Evolutionary conservation across 2,888 invertebrate genomes (phyloP).

Genomic region (Galerucella pusilla): DNA sequence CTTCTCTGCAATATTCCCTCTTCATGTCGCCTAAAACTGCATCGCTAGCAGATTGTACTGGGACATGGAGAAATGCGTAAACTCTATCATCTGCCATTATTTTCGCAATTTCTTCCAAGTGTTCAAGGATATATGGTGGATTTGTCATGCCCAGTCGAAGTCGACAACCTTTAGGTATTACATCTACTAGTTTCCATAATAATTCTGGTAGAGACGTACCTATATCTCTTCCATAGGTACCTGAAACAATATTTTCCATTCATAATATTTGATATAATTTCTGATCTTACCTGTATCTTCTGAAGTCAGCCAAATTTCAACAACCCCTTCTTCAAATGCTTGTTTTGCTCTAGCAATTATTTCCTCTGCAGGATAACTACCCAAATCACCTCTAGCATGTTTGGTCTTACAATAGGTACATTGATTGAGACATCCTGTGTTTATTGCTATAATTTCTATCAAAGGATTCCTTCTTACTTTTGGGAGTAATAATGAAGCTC

Average conservation of each 20-base stretch:
- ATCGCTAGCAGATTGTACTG: constrained; percentile 98
- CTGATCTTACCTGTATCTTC: constrained; percentile 87
- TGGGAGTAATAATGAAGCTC: constrained; percentile 60
- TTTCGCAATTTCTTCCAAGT: constrained; percentile 88
- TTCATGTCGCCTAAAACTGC: constrained; percentile 95
- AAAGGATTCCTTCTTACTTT: constrained; percentile 88
- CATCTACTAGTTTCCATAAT: constrained; percentile 84
- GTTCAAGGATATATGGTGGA: constrained; percentile 97
- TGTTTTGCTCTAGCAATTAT: constrained; percentile 88
- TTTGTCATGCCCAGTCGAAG: constrained; percentile 97
- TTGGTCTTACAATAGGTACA: constrained; percentile 99
- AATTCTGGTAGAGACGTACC: constrained; percentile 88
- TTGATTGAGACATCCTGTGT: constrained; percentile 96
- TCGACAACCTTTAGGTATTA: constrained; percentile 79
- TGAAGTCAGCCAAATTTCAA: constrained; percentile 97
- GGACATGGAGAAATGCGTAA: constrained; percentile 96
- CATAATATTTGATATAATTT: not conserved
- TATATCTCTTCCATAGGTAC: constrained; percentile 95
- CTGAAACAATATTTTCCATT: constrained; percentile 54
- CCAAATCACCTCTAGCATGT: constrained; percentile 96
- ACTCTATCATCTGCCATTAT: constrained; percentile 90
- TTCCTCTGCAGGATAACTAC: constrained; percentile 90
- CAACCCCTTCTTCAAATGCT: constrained; percentile 91
- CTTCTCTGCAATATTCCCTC: constrained; percentile 89
- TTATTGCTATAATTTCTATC: constrained; percentile 96